Evolutionary conservation across 2,888 invertebrate species (phyloP), one percentile per base, ranked within the genome.

Genomic region (Thysanoteuthis rhombus): DNA sequence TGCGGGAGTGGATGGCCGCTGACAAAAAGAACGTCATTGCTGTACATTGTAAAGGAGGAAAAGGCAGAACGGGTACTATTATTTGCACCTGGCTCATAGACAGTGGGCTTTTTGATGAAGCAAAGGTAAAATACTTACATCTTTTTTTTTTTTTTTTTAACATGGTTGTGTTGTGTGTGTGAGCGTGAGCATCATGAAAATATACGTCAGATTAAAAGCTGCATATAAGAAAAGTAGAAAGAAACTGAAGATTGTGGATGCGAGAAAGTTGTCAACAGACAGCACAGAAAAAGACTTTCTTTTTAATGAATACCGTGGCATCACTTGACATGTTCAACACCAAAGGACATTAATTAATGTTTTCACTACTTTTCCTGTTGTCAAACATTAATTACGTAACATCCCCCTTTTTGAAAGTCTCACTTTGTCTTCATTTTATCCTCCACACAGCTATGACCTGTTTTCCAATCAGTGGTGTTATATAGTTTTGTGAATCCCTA

Each of bases 11-110:
- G 97, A 96, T 97, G 95, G 95, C 95, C 39, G 95, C 95, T 19
- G 96, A 97, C 94, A 96, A 96, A n/a, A 93, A 95, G 28, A 97
- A 97, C 95, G 96, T 97, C 22, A 97, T 97, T 58, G 97, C 97
- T 28, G 97, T 97, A n/a, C 97, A 97, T 95, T 97, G 97, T 95
- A 97, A 97, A 95, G 97, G 97, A 36, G 97, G 97, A 3, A 97
- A 97, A 95, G 97, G 97, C 3, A 96, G 97, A 39, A 97, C 97
- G 12, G 97, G 97, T 32, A 97, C 97, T 39, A 97, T 97, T 97
- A 97, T 97, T 93, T 97, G 97, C 95, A 96, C 97, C 38, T 97
- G 97, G 97, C 96, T 97, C 19, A 97, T 97, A 4, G 97, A 97
- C 94, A 97, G 97, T 94, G 97, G 97, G 8, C 95, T 97, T 39